A percentile compares a stretch with the other conserved stretches of the same genome.
phyloP scores from a whole-genome alignment of 1,140 invertebrate genomes.

The Drosophila pachea region DNA sequence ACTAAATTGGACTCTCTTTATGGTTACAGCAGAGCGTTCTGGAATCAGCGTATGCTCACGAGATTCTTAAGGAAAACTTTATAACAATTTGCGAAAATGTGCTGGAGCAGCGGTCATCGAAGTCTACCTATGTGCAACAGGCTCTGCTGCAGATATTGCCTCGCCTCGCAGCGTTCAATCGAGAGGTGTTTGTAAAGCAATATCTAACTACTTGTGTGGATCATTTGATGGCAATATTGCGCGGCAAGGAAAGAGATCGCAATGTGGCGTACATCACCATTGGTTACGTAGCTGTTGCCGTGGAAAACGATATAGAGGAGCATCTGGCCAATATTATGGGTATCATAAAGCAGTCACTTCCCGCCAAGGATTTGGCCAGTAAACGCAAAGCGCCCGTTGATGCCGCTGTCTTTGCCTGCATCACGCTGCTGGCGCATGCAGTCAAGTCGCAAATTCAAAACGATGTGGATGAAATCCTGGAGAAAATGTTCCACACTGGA shows the following conservation, averaged over 20 bases:
- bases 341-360: conserved; percentile 88
- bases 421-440: conserved; percentile 94
- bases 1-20: neutral
- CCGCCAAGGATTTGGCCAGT: conserved; percentile 86
- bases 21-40: conserved; percentile 79
- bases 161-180: conserved; percentile 95
- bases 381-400: conserved; percentile 89
- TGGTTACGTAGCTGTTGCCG: conserved; percentile 94
- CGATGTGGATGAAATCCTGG: conserved; percentile 92
- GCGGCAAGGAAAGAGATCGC: conserved; percentile 89
- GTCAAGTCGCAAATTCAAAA: conserved; percentile 86
- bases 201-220: conserved; percentile 88
- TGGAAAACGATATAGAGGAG: conserved; percentile 88
- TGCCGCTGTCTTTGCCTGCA: conserved; percentile 94
- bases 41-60: conserved; percentile 93
- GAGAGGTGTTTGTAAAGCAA: conserved; percentile 87
- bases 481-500: conserved; percentile 95
- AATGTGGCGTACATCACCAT: conserved; percentile 93
- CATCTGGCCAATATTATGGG: conserved; percentile 93
- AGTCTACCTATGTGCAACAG: conserved; percentile 91
- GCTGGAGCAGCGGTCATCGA: conserved; percentile 86
- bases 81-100: conserved; percentile 90
- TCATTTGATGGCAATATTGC: conserved; percentile 87
- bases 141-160: conserved; percentile 93
- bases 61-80: conserved; percentile 91